Base-by-base conservation (phyloP, 2,888 invertebrate species). In the Melanchra persicariae region DNA sequence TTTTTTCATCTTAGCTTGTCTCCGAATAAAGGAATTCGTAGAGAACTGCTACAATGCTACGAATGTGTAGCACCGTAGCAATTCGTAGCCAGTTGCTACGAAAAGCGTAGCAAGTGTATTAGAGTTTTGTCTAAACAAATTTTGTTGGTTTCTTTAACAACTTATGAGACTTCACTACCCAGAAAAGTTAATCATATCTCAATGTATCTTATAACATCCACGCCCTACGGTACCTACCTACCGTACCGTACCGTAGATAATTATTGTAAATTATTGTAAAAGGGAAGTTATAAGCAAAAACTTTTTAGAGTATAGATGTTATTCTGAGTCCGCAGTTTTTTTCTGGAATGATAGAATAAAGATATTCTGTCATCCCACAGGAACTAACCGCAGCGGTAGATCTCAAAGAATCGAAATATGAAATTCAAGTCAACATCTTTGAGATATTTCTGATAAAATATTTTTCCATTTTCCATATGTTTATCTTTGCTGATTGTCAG, bases 381-480 rank as follows among this genome's bases (percentile, higher is more conserved):
- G 85, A 72, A 72, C 62, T 52, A 49, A 26, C 40, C 43, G 57
- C 19, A 63, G 70, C 30, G 65, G 71, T 69, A 26, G 73, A 70
- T 61, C 61, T 69, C 61, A 70, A 79, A 82, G 83, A 82, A 80
- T 77, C 75, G 80, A 80, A 85, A 85, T 80, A 76, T 81, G 66
- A 75, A 83, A 84, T 82, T 82, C 82, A 70, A 73, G 73, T 82
- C 82, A 78, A 82, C 67, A 68, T 78, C 83, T 84, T 74, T 74
- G 66, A 75, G 70, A 75, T 70, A 77, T 82, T 80, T 83, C 63
- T 47, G 61, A 59, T 77, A 74, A 82, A 80, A 83, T 75, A 74
- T 79, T 79, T 76, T 76, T 72, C 67, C 77, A 83, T 83, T 82
- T 74, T 77, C 63, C 69, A 79, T 76, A 70, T 78, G 79, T 82